A percentile compares a stretch with the other conserved stretches of the same genome.
Conservation (phyloP, 1,140 invertebrate species). For the Brachionus rotundiformis region DNA sequence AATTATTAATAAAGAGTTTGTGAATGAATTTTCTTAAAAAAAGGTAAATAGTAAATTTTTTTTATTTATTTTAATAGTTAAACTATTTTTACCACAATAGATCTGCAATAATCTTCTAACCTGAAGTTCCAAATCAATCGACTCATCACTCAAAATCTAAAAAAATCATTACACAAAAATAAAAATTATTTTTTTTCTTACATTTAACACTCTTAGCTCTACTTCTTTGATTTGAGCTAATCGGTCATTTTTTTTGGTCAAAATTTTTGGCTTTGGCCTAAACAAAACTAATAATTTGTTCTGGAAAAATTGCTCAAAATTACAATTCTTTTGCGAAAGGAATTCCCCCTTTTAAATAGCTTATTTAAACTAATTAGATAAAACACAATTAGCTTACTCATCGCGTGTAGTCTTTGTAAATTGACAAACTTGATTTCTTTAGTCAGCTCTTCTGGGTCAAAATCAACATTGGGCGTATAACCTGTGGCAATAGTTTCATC, state of each 20-base stretch:
- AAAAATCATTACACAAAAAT: neutral
- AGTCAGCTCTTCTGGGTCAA: neutral
- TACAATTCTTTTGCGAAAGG: neutral
- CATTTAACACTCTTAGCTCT: neutral
- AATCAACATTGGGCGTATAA: conserved; percentile 34
- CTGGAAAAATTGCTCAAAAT: neutral
- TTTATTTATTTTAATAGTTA: neutral
- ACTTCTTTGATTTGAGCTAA: neutral
- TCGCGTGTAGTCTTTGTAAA: neutral
- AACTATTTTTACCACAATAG: neutral
- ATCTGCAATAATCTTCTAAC: neutral
- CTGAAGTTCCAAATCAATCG: neutral
- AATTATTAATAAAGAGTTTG: neutral
- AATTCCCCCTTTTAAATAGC: neutral
- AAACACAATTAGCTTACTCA: neutral
- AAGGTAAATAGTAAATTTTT: too few relatives aligned
- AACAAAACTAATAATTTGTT: neutral
- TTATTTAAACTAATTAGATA: neutral
- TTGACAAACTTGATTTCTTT: conserved; percentile 23
- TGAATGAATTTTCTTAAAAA: neutral
- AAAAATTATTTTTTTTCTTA: neutral
- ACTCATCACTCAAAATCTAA: neutral
- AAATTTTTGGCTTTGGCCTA: neutral
- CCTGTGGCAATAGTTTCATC: conserved; percentile 48
- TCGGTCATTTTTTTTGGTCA: neutral